A percentile compares a stretch with the other conserved stretches of the same genome.
phyloP scores from a whole-genome alignment of 1,140 invertebrate species.

The Ips typographus region DNA sequence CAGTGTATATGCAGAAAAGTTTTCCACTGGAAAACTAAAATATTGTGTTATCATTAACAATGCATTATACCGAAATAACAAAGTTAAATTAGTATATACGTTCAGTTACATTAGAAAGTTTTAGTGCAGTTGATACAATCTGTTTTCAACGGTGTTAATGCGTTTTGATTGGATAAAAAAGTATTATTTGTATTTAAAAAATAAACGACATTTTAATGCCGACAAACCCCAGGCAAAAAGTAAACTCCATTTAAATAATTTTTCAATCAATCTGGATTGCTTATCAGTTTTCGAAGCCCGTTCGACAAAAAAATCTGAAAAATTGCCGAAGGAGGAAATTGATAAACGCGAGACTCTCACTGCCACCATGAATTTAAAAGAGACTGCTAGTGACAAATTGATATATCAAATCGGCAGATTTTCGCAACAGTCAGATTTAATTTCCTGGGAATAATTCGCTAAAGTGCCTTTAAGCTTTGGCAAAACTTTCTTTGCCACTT shows the following conservation, averaged over 20 bases:
- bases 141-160: not conserved
- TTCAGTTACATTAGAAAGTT: not conserved
- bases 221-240: constrained; percentile 19
- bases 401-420: constrained; percentile 27
- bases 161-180: not conserved
- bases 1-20: too few relatives aligned
- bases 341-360: constrained; percentile 33
- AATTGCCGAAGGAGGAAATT: constrained; percentile 33
- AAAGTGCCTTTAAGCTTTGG: not conserved
- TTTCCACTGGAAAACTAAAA: not conserved
- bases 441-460: constrained; percentile 22
- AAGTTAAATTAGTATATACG: not conserved
- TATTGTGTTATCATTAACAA: constrained; percentile 5
- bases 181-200: constrained; percentile 25
- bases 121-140: not conserved
- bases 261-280: constrained; percentile 36
- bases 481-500: not conserved
- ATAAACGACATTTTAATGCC: constrained; percentile 16
- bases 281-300: constrained; percentile 35
- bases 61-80: constrained; percentile 4
- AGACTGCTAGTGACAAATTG: constrained; percentile 34
- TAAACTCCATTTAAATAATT: constrained; percentile 35
- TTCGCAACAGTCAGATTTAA: constrained; percentile 24
- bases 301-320: constrained; percentile 34
- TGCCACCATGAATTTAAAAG: constrained; percentile 34